Conservation (phyloP, 1,140 invertebrate genomes). For the Bombus vancouverensis region DNA sequence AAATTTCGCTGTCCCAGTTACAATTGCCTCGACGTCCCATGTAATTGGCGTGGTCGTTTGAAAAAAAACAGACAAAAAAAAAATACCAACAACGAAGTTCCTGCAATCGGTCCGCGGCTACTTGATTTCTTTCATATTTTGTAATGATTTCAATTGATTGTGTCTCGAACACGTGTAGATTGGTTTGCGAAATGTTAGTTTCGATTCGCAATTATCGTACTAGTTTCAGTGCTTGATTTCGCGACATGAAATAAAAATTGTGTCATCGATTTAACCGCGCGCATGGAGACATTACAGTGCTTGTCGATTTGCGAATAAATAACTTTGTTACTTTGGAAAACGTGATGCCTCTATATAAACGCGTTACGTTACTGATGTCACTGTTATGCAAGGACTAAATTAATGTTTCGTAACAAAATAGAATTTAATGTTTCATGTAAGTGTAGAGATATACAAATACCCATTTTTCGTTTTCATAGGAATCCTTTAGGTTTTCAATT, state of each 20-base stretch:
- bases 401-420: too few species aligned
- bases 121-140: conserved; percentile 24
- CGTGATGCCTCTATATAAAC: too few species aligned
- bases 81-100: conserved; percentile 12
- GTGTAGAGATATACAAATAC: too few species aligned
- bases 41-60: conserved; percentile 24
- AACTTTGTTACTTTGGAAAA: neutral
- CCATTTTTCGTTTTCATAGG: too few species aligned
- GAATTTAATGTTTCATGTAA: too few species aligned
- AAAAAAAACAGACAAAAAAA: neutral
- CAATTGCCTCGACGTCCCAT: conserved; percentile 2
- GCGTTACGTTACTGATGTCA: too few species aligned
- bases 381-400: too few species aligned
- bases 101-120: neutral
- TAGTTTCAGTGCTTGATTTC: neutral
- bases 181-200: neutral
- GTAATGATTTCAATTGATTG: conserved; percentile 16
- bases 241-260: neutral
- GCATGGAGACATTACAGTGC: neutral
- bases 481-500: too few species aligned
- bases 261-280: neutral
- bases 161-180: neutral
- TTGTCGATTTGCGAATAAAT: neutral
- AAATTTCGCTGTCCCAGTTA: conserved; percentile 37
- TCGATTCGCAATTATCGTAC: conserved; percentile 4